phyloP scores from a whole-genome alignment of 2,888 invertebrate species.

The Colostygia pectinataria region DNA sequence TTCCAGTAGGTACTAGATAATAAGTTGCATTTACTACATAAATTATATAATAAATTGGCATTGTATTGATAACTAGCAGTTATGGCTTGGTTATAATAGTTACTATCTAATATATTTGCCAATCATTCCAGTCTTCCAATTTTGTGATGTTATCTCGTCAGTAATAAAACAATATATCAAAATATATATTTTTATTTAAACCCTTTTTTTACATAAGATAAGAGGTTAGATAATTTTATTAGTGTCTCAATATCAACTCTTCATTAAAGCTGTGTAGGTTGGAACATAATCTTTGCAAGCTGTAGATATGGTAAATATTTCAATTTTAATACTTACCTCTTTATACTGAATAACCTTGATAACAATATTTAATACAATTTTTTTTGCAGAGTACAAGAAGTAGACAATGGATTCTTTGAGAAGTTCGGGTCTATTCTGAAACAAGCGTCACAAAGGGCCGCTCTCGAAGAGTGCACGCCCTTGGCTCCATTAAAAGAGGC shows the following conservation, averaged over 20 bases:
- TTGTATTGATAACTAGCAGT: background rate
- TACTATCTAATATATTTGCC: constrained; percentile 12
- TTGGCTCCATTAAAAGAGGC: constrained; percentile 77
- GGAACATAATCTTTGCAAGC: constrained; percentile 13
- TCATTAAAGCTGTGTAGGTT: constrained; percentile 13
- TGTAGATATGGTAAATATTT: constrained; percentile 19
- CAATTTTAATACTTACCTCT: background rate
- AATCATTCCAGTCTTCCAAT: constrained; percentile 69
- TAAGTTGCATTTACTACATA: constrained; percentile 22
- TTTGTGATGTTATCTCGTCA: constrained; percentile 51
- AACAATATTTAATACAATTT: constrained; percentile 14
- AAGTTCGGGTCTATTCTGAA: constrained; percentile 89
- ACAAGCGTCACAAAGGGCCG: constrained; percentile 84
- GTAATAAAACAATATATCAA: background rate
- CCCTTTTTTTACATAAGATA: background rate
- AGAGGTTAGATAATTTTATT: background rate
- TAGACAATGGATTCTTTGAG: constrained; percentile 93
- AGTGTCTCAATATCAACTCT: constrained; percentile 4
- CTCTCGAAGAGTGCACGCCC: constrained; percentile 80
- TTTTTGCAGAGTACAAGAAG: constrained; percentile 88
- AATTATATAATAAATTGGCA: constrained; percentile 9
- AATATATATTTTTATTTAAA: background rate
- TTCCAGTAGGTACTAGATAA: constrained; percentile 15
- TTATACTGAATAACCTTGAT: background rate
- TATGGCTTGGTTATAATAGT: background rate